Evolutionary conservation across 2,888 invertebrate species (phyloP).

Genomic region (Drosophila histrio): DNA sequence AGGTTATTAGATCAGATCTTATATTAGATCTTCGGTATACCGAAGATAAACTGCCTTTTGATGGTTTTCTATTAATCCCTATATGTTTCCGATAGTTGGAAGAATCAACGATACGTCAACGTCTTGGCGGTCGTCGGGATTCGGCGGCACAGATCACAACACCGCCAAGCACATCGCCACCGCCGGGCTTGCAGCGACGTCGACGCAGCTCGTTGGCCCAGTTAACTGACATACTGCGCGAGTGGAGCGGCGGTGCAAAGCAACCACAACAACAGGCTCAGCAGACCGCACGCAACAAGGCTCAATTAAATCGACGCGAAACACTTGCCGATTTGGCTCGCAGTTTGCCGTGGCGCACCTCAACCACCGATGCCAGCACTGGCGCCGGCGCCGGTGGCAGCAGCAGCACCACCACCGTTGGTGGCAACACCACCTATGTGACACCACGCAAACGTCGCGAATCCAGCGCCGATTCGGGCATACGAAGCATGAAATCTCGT

Average conservation of each 20-base stretch:
- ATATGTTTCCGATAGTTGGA: constrained; percentile 85
- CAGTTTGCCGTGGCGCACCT: constrained; percentile 92
- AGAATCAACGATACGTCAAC: constrained; percentile 92
- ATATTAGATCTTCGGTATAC: too few relatives aligned
- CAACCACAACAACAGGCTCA: constrained; percentile 80
- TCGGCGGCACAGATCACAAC: constrained; percentile 96
- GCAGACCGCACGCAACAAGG: constrained; percentile 80
- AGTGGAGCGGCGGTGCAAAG: constrained; percentile 90
- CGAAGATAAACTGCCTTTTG: too few relatives aligned
- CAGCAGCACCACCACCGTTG: constrained; percentile 58
- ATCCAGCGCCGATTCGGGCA: constrained; percentile 94
- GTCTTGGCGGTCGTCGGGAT: constrained; percentile 93
- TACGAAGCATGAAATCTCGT: constrained; percentile 90
- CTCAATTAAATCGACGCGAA: constrained; percentile 92
- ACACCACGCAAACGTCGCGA: constrained; percentile 91
- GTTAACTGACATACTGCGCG: constrained; percentile 93
- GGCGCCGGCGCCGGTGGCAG: constrained; percentile 72
- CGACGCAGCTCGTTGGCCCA: constrained; percentile 94
- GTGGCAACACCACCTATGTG: constrained; percentile 71
- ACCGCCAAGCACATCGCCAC: constrained; percentile 91
- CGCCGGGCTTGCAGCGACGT: constrained; percentile 87
- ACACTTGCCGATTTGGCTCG: constrained; percentile 94
- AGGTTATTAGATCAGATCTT: too few relatives aligned
- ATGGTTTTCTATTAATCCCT: too few relatives aligned
- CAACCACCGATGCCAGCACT: constrained; percentile 85